Percentiles rank a stretch among this genome's conserved stretches.
These are phyloP conservation scores for Tamias sibiricus DNA, from an alignment of 2,113 vertebrate species.

Conservation along the genomic window DNA sequence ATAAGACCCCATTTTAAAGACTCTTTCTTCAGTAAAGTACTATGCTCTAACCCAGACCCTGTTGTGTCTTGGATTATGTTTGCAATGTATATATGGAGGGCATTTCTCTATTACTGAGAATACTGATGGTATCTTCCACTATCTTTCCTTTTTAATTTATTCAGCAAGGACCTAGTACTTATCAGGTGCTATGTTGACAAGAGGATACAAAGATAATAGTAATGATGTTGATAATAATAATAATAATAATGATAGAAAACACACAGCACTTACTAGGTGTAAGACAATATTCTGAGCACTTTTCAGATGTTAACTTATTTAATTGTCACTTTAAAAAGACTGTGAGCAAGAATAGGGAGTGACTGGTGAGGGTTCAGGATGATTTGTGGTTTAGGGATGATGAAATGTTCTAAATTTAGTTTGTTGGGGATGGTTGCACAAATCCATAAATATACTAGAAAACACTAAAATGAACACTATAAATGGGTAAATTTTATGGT, in stretches of 20 bases:
- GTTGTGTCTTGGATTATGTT: neutral
- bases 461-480: neutral
- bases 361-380: neutral
- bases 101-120: neutral
- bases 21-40: neutral
- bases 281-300: neutral
- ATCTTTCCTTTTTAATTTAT: neutral
- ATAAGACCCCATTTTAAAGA: neutral
- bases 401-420: constrained; percentile 1
- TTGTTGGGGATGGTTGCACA: neutral
- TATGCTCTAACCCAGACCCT: neutral
- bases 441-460: neutral
- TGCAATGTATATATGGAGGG: neutral
- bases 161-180: neutral
- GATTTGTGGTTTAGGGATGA: neutral
- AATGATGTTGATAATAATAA: neutral
- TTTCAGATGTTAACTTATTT: neutral
- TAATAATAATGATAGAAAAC: neutral
- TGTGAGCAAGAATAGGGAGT: neutral
- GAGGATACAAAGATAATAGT: neutral
- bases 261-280: neutral
- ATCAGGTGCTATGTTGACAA: neutral
- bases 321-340: neutral
- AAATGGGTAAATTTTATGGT: neutral
- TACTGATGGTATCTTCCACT: neutral